Base-by-base conservation (phyloP, 2,888 invertebrate species). In the Rhaphigaster nebulosa region DNA sequence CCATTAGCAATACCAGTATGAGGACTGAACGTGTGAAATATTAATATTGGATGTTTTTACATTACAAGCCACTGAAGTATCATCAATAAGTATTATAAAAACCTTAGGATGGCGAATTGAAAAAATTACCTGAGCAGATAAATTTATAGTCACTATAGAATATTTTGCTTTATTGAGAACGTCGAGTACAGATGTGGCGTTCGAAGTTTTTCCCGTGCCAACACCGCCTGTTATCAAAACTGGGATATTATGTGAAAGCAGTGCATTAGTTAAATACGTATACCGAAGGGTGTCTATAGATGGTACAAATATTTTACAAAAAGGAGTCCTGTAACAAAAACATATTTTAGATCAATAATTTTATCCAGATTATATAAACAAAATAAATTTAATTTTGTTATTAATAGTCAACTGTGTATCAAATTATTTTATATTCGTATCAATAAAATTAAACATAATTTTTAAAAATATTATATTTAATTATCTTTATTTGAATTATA, bases 221-320 rank as follows among this genome's bases (percentile, higher is more conserved):
- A 97, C 97, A 54, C 97, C 96, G 0, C 98, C 98, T 0, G 97
- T 96, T 70, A 98, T 93, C 92, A 98, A 94, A 10, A 97, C 96
- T 0, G 98, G 97, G 93, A 95, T 95, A 0, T 96, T 96, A 13
- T 95, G 94, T 60, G 94, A 93, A 90, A 98, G 93, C 91, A 97
- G 95, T 15, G 95, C 94, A 20, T 95, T 95, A 0, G 97, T 96
- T 10, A 98, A 94, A 93, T 95, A 96, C 93, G 97, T 96, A 93
- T 98, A 97, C 18, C 98, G 95, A n/a, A 97, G 95, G 29, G 97
- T 97, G 94, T 98, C 98, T 54, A 97, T 96, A 0, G 98, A 98
- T 0, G 98, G 98, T 3, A 98, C 97, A 91, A 96, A 95, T 92
- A 98, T 96, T 93, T 96, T 96, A 94, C 97, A 97, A 94, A 97